Percentiles rank a stretch among this genome's conserved stretches.
phyloP scores from a whole-genome alignment of 1,140 invertebrate species.

The Schlechtendalia chinensis region DNA sequence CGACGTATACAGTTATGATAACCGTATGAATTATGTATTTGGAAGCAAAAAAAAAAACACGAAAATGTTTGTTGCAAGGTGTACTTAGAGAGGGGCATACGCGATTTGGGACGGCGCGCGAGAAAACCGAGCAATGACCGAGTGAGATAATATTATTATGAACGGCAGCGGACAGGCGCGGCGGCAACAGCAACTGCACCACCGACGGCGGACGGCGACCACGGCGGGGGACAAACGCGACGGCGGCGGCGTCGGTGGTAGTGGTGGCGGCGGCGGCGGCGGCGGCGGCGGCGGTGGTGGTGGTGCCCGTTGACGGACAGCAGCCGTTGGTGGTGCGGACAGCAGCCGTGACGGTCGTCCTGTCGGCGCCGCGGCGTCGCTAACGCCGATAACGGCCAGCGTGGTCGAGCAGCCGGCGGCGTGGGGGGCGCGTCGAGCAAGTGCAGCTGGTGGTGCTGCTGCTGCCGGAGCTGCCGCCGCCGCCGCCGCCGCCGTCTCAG shows the following conservation, averaged over 20 bases:
- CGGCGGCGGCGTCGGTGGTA: not conserved
- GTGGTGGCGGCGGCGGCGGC: not conserved
- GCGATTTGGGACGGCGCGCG: too few relatives aligned
- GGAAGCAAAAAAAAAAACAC: not conserved
- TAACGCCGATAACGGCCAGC: not conserved
- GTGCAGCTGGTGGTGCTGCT: constrained; percentile 51
- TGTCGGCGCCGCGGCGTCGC: not conserved
- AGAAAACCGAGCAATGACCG: not conserved
- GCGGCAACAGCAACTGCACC: not conserved
- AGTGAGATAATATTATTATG: constrained; percentile 13
- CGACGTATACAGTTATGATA: too few relatives aligned
- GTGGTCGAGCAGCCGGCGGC: constrained; percentile 48
- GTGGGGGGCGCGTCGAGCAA: constrained; percentile 53
- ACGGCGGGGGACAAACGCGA: not conserved
- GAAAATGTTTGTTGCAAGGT: not conserved
- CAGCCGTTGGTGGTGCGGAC: not conserved
- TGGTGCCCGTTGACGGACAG: not conserved
- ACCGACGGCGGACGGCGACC: not conserved
- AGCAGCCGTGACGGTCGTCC: not conserved
- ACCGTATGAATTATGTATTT: too few relatives aligned
- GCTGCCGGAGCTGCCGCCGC: constrained; percentile 42
- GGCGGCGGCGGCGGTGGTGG: not conserved
- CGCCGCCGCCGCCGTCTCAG: not conserved
- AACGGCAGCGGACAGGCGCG: not conserved
- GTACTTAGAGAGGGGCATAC: too few relatives aligned